Base-by-base conservation (phyloP, 1,140 invertebrate species). In the Scaptomyza montana region DNA sequence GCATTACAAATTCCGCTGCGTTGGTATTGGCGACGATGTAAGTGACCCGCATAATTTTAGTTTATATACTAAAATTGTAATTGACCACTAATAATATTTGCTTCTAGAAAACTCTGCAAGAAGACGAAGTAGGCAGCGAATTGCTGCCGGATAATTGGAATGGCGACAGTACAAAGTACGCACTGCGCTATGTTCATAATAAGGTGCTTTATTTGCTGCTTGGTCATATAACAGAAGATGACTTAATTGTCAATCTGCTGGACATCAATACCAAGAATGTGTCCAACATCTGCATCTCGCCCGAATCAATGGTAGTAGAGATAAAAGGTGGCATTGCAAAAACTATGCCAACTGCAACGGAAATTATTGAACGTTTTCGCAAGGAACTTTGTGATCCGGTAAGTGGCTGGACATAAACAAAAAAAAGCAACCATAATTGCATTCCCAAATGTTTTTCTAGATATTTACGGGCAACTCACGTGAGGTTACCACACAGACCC, bases 21-120 rank as follows among this genome's bases (percentile, higher is more conserved):
- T 96, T 69, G 96, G 96, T 49, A 91, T 95, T 43, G 95, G 95
- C 3, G 95, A 96, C 85, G 93, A 94, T 70, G 95, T 95, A 92
- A 90, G 84, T 85, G 77, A 1, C 59, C 28, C 30, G 55, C 33
- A 28, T 7, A 10, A 10, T 4, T 13, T 19, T 13, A 13, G 39
- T 49, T 1, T 43, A n/a, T n/a, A 33, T 33, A 28, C 9, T 28
- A 21, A 56, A 16, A 21, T 45, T 41, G 1, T 49, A 8, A 2
- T 6, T 33, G 41, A 47, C 53, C 46, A n/a, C 68, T 39, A 46
- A 49, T 47, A 54, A 30, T 53, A 12, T 50, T 3, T 33, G 39
- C 19, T 16, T 92, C 10, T 86, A 96, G 94, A 94, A 94, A 92
- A 93, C 92, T 16, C 91, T 95, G 19, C 91, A 94, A 56, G 93